Percentiles rank a stretch among this genome's conserved stretches.
Evolutionary conservation across 2,888 invertebrate genomes (phyloP).

Genomic region (Nebria brevicollis): DNA sequence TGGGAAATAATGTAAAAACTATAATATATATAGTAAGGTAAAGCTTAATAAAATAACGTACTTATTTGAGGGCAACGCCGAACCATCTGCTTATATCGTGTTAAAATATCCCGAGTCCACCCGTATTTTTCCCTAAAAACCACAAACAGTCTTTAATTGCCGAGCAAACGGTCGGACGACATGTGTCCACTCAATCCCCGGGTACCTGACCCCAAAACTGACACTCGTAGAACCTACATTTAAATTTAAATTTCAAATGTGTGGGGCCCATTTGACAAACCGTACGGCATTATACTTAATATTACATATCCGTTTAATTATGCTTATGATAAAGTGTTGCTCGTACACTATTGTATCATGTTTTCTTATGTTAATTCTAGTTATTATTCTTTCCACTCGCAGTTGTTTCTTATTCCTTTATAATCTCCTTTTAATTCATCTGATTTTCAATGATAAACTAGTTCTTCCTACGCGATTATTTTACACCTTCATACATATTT

Average conservation of each 20-base stretch:
- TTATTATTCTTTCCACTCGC: not conserved
- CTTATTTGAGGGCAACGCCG: not conserved
- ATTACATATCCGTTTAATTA: slow-evolving; percentile 35
- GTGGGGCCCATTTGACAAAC: slow-evolving; percentile 31
- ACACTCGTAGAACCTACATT: not conserved
- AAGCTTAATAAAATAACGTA: not conserved
- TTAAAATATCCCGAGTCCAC: slow-evolving; percentile 1
- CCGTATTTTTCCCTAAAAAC: slow-evolving; percentile 37
- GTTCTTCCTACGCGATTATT: slow-evolving; percentile 23
- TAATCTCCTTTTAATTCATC: slow-evolving; percentile 31
- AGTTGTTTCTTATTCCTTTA: not conserved
- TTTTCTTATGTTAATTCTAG: not conserved
- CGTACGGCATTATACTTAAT: slow-evolving; percentile 28
- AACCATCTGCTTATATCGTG: slow-evolving; percentile 9
- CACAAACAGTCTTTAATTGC: slow-evolving; percentile 38
- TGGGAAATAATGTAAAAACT: no score
- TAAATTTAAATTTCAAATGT: slow-evolving; percentile 3
- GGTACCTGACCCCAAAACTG: slow-evolving; percentile 26
- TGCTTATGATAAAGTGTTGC: slow-evolving; percentile 32
- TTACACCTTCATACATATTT: slow-evolving; percentile 31
- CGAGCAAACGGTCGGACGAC: slow-evolving; percentile 34
- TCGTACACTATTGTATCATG: not conserved
- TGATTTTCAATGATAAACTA: slow-evolving; percentile 33
- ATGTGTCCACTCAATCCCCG: slow-evolving; percentile 23
- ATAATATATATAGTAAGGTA: no score